Evolutionary conservation across 30 jellyfish, hydroid and myxozoan species (phyloP), one percentile per base, ranked within the genome.

Genomic region (Aurelia aurita): DNA sequence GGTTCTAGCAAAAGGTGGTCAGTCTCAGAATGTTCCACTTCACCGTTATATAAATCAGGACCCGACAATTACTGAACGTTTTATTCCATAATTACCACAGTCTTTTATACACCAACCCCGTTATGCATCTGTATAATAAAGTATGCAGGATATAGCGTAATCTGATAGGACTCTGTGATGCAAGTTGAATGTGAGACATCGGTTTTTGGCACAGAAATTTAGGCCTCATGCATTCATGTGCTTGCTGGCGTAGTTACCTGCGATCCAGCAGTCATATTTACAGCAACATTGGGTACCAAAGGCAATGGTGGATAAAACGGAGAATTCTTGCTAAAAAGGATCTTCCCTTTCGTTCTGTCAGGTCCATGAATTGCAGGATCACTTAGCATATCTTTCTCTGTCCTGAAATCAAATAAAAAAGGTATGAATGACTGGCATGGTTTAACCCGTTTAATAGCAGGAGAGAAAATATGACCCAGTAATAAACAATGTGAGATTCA

Each of bases 241-340:
- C 72, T 73, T 69, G 72, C 72, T 44, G 85, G 68, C 28, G 90
- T 66, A 31, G 89, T 21, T 22, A 71, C 78, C 32, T 71, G 59
- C 11, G 90, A 27, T 47, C 90, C 67, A 45, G 83, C 58, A 43
- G 90, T 57, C 74, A 80, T 25, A 35, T 71, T 64, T 21, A 77
- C 69, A 65, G 91, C 60, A 91, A 87, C 80, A 72, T 69, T 72
- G 44, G 91, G 96, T 29, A 73, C 87, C 47, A 65, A 68, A 31
- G 95, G 95, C 39, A 92, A 39, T 39, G 51, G 80, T 11, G 97
- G 95, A 72, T 67, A 87, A 65, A 93, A 93, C 8, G 98, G 97
- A 26, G 98, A 93, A 60, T 93, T 84, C 81, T 81, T 54, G 82
- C 98, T 93, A 72, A 87, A 93, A 12, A 72, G 96, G 61, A 93